These are phyloP conservation scores for Volucella zonaria DNA, from an alignment of 2,888 invertebrate species.

Conservation along the genomic window DNA sequence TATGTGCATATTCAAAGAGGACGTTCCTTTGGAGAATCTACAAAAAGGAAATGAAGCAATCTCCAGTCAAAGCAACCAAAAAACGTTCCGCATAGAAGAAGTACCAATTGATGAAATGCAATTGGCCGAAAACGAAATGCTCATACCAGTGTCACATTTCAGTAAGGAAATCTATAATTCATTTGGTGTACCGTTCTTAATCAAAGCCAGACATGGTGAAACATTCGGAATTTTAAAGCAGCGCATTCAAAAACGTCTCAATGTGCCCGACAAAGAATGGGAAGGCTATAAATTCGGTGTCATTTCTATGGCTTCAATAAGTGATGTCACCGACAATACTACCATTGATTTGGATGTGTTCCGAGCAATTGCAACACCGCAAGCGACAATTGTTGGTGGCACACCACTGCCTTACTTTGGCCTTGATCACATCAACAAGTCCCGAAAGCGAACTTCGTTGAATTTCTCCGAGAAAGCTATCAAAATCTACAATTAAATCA, in stretches of 20 bases:
- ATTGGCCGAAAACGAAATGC: constrained; percentile 90
- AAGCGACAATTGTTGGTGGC: constrained; percentile 81
- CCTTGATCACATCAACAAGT: constrained; percentile 98
- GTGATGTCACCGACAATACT: constrained; percentile 89
- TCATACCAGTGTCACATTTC: constrained; percentile 98
- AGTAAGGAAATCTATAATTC: constrained; percentile 96
- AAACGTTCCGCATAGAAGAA: constrained; percentile 94
- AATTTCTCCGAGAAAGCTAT: constrained; percentile 99
- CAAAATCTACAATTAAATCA: constrained; percentile 97
- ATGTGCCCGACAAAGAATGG: constrained; percentile 97
- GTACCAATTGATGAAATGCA: constrained; percentile 94
- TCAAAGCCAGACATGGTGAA: constrained; percentile 95
- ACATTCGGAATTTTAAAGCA: constrained; percentile 93
- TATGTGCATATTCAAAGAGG: constrained; percentile 87
- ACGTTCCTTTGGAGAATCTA: constrained; percentile 86
- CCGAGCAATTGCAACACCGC: constrained; percentile 74
- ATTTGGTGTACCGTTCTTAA: constrained; percentile 96
- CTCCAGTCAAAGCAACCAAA: constrained; percentile 83
- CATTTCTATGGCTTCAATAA: constrained; percentile 92
- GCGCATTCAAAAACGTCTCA: constrained; percentile 94
- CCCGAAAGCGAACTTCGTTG: constrained; percentile 96
- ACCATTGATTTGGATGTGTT: constrained; percentile 79
- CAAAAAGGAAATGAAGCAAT: constrained; percentile 79
- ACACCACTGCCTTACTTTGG: constrained; percentile 94
- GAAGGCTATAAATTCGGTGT: constrained; percentile 98